Base-by-base conservation (phyloP, 1,140 invertebrate genomes). In the Plutomurus gul region DNA sequence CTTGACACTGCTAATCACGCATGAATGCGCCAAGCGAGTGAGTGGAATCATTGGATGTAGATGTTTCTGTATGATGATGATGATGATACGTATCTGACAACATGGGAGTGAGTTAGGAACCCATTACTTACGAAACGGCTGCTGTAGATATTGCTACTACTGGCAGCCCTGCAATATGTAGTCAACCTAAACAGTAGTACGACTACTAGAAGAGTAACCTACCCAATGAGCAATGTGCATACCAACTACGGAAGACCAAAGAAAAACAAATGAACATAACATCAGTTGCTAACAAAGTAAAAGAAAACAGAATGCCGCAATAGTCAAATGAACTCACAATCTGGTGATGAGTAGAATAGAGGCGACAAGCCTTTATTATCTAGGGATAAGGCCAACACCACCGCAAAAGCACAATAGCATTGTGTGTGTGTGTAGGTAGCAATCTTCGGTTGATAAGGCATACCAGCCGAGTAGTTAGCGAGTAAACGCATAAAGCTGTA, bases 1-100 rank as follows among this genome's bases (percentile, higher is more conserved):
- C 70, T 46, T 40, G 56, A 33, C 56, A 65, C 25, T 65, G 30
- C 30, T 65, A 65, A 65, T 65, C 56, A 65, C 56, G 56, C 13
- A 13, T 65, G 56, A 65, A 65, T 65, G 36, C 56, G 25, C 56
- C 4, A 27, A 33, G 27, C 13, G 16, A 65, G 27, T 30, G 25
- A 65, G 36, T 65, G 56, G 36, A 65, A 65, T 65, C 56, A 65
- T 16, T 36, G 13, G 11, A n/a, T n/a, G n/a, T 11, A 47, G 56
- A 65, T 65, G 56, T 65, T 65, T 65, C 56, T 33, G 36, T 65
- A 33, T 65, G 25, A 65, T 65, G 56, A 33, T 65, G 25, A 65
- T 65, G 56, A 65, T 65, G 56, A 65, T 65, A 65, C 25, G 25
- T 27, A 65, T 65, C 56, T 65, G 10, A n/a, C n/a, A n/a, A n/a